Base-by-base conservation (phyloP, 2,113 vertebrate species). In the Mola mola region DNA sequence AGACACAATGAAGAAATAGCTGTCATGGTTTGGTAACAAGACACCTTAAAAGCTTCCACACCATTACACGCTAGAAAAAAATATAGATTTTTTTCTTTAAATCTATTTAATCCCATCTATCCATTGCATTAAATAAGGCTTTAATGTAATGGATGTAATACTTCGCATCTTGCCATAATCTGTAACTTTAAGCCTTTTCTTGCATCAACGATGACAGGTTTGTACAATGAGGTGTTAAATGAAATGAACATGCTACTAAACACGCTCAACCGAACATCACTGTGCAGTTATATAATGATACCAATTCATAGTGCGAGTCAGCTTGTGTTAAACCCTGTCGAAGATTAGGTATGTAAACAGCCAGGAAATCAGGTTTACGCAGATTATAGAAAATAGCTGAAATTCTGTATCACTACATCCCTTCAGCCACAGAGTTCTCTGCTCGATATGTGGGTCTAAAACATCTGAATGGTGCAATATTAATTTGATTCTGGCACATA, bases 301-400 rank as follows among this genome's bases (percentile, higher is more conserved):
- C 26, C 55, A 71, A 76, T 74, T 75, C 56, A 34, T 37, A 75
- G 56, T 70, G 72, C 29, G 59, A 77, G 50, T 33, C 61, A n/a
- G 15, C 16, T n/a, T 8, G 6, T 38, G 10, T 50, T 29, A 52
- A 76, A 41, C 16, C 25, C 36, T 5, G 38, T 46, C 9, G 77
- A 72, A 79, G 47, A 51, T 57, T 25, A 22, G 3, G 33, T 28
- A 62, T 28, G 29, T 68, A 38, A 67, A 42, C 55, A 42, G 64
- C 56, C 56, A 47, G 74, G 62, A 80, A 61, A 67, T 20, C 3
- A 55, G 52, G 40, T 67, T 79, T 28, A 71, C 64, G 65, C 33
- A 56, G 68, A 80, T 82, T 70, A 69, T 49, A 13, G 44, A 50
- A 63, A 53, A 55, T 48, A 17, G 19, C 61, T 73, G 29, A 53